Percentiles rank a stretch among this genome's conserved stretches.
Conservation (phyloP, 2,797 vertebrate genomes). For the Hippopotamyrus pictus region DNA sequence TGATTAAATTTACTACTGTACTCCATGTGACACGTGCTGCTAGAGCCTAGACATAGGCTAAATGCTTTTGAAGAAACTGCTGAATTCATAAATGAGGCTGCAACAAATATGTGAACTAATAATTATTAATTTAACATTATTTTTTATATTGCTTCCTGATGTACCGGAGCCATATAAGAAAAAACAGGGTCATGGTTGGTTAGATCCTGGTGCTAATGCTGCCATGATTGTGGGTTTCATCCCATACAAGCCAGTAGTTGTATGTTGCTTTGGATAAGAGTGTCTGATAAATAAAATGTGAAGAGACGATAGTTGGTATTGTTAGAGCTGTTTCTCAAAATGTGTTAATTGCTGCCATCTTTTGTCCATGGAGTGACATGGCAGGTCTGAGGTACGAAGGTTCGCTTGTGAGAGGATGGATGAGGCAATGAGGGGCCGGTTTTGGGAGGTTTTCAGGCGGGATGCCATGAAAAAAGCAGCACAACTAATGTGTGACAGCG, state of each 20-base stretch:
- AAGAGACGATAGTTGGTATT: neutral
- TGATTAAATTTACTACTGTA: neutral
- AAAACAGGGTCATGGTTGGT: neutral
- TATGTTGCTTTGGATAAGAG: neutral
- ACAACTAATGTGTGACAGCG: neutral
- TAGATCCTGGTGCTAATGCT: slow-evolving; percentile 65
- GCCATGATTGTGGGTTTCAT: slow-evolving; percentile 41
- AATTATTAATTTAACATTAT: neutral
- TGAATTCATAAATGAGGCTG: neutral
- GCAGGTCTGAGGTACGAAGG: neutral
- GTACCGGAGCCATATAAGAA: neutral
- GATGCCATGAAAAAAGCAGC: neutral
- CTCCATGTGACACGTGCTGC: neutral
- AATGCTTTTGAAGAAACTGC: neutral
- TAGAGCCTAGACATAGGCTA: neutral
- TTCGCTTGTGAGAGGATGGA: neutral
- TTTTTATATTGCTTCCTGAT: neutral
- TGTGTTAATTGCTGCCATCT: neutral
- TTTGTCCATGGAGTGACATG: neutral
- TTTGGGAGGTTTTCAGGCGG: no score
- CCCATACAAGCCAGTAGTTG: no score
- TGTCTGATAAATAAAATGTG: neutral
- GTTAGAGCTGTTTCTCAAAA: neutral
- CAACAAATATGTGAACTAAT: neutral
- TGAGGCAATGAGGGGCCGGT: neutral